Evolutionary conservation across 2,797 vertebrate genomes (phyloP), one percentile per base, ranked within the genome.

Genomic region (Molossus molossus): DNA sequence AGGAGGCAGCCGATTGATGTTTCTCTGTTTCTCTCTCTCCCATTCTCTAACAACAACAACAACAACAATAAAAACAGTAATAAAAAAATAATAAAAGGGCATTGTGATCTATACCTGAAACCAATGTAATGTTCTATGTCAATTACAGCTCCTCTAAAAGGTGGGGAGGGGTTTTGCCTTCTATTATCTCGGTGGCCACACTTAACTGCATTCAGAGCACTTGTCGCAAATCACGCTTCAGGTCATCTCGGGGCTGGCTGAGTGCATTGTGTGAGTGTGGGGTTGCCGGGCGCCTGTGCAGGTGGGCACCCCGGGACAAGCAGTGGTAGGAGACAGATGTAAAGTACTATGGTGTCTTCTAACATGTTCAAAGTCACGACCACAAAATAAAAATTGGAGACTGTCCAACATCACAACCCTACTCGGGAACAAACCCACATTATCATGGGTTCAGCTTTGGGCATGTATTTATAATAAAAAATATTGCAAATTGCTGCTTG

Each of bases 401-500:
- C 3, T 50, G 27, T 72, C 20, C 7, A 83, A 25, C 40, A 21
- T 53, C n/a, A 64, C 37, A 77, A 9, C 5, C 0, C 2, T 3
- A 14, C 5, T 75, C 20, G 40, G 60, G 62, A 87, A 50, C 33
- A 84, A 80, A 50, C 40, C 33, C 40, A 72, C 57, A 62, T 83
- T 37, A 65, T 62, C 15, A 48, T 13, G 13, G 17, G 25, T 85
- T 96, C 50, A 58, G n/a, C 27, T 82, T 65, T 75, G 83, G 72
- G 13, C 15, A 85, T 37, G 73, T 45, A 91, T 57, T 94, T 91
- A 82, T 81, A 90, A 88, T 77, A 53, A n/a, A 84, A 60, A 75
- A n/a, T 9, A 53, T 53, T 77, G 29, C 29, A n/a, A 62, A 75
- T 72, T 86, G n/a, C 14, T 81, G 12, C 37, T 45, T 76, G n/a